Conservation (phyloP, 2,797 vertebrate species). For the Psittacula derbiana region DNA sequence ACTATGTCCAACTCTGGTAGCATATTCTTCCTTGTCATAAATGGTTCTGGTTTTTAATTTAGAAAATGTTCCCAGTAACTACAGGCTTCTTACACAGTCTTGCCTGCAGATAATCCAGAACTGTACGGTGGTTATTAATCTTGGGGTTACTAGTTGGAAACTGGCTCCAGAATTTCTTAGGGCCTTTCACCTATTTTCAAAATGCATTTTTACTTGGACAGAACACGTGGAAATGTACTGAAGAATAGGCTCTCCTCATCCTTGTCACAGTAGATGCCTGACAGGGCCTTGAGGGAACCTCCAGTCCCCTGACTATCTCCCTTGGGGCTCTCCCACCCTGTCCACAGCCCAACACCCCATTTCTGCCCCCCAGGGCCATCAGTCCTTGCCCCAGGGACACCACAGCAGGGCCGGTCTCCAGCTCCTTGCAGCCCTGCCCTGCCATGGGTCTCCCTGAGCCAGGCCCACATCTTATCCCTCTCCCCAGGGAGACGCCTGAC, state of each 20-base stretch:
- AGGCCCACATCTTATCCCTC: background rate
- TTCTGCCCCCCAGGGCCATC: accelerated
- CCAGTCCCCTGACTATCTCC: background rate
- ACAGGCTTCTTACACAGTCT: background rate
- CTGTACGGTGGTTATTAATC: background rate
- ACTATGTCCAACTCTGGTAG: background rate
- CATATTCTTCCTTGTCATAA: background rate
- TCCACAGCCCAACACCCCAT: background rate
- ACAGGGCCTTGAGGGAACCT: accelerated
- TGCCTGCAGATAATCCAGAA: background rate
- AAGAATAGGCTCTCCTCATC: background rate
- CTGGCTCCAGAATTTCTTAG: background rate
- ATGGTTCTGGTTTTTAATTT: background rate
- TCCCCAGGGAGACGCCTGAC: no score
- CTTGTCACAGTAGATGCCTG: background rate
- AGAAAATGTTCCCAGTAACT: background rate
- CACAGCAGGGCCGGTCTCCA: background rate
- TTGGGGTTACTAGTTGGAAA: background rate
- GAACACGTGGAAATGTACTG: background rate
- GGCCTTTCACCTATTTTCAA: background rate
- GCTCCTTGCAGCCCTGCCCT: background rate
- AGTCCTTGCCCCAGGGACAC: background rate
- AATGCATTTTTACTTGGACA: background rate
- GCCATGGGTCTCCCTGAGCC: no score
- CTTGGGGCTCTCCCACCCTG: background rate